Evolutionary conservation across 2,888 invertebrate species (phyloP).

Genomic region (Cosmia trapezina): DNA sequence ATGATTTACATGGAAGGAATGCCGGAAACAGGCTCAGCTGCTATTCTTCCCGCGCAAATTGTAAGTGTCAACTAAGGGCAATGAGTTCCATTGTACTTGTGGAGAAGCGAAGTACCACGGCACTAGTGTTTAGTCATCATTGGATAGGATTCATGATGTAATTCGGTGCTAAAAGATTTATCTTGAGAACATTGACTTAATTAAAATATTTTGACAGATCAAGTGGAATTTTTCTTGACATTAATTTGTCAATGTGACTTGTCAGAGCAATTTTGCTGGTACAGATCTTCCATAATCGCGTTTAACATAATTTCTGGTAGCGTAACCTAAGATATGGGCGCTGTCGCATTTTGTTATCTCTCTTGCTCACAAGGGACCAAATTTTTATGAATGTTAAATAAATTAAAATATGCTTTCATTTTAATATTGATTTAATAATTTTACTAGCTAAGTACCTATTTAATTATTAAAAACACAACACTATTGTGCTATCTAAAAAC

Average conservation of each 20-base stretch:
- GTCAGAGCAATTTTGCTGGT: background rate
- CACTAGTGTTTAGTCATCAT: conserved; percentile 38
- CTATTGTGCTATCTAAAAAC: too few relatives aligned
- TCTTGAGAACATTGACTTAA: background rate
- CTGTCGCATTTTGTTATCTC: too few relatives aligned
- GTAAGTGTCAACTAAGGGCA: conserved; percentile 67
- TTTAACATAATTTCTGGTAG: background rate
- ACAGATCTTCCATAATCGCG: background rate
- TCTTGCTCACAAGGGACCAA: too few relatives aligned
- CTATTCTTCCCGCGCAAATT: conserved; percentile 64
- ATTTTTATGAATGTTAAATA: too few relatives aligned
- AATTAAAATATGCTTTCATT: too few relatives aligned
- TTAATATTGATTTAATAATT: too few relatives aligned
- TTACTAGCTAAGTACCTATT: too few relatives aligned
- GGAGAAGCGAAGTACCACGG: background rate
- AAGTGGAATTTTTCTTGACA: background rate
- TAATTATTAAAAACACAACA: too few relatives aligned
- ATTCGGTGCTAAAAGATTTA: background rate
- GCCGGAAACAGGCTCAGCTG: conserved; percentile 62
- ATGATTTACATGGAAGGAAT: conserved; percentile 55
- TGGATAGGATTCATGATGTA: conserved; percentile 3
- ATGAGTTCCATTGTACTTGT: conserved; percentile 46
- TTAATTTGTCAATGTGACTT: background rate
- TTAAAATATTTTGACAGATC: background rate
- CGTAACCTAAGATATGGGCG: too few relatives aligned